A percentile compares a stretch with the other conserved stretches of the same genome.
Conservation (phyloP, 2,888 invertebrate genomes). For the Drosophila greeni region DNA sequence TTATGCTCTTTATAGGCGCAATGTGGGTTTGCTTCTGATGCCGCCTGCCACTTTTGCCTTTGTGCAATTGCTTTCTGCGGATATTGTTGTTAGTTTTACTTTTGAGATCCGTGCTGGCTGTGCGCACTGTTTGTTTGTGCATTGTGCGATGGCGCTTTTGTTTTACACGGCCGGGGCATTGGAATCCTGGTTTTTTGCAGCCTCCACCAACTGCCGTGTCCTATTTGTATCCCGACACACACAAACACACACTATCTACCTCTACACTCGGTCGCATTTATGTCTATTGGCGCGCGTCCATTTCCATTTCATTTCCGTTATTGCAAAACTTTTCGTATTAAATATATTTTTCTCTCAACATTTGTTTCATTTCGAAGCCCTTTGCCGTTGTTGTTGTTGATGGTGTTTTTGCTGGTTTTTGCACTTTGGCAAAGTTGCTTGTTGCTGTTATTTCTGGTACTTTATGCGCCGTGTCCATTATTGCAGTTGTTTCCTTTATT, state of each 20-base stretch:
- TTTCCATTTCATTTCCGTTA: slow-evolving; percentile 74
- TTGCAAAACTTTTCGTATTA: slow-evolving; percentile 74
- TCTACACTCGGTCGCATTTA: slow-evolving; percentile 49
- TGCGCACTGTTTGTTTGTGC: slow-evolving; percentile 42
- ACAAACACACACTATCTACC: slow-evolving; percentile 6
- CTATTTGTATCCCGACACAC: slow-evolving; percentile 68
- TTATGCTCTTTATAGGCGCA: slow-evolving; percentile 39
- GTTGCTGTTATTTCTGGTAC: slow-evolving; percentile 68
- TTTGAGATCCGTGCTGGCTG: slow-evolving; percentile 48
- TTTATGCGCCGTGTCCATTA: slow-evolving; percentile 66
- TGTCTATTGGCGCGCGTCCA: slow-evolving; percentile 74
- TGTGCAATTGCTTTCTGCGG: slow-evolving; percentile 72
- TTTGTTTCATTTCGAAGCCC: slow-evolving; percentile 65
- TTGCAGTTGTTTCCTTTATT: slow-evolving; percentile 71
- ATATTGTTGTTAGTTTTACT: slow-evolving; percentile 72
- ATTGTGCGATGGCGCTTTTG: slow-evolving; percentile 60
- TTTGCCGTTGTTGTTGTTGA: slow-evolving; percentile 35
- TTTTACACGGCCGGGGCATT: slow-evolving; percentile 64
- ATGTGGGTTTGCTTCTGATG: slow-evolving; percentile 32
- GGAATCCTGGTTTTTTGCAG: slow-evolving; percentile 52
- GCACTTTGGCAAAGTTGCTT: slow-evolving; percentile 67
- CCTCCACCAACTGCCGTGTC: slow-evolving; percentile 60
- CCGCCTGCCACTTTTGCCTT: slow-evolving; percentile 54
- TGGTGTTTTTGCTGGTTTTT: slow-evolving; percentile 53
- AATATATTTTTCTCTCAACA: slow-evolving; percentile 66